Conservation (phyloP, 2,797 vertebrate species). For the Sebastiscus tertius region DNA sequence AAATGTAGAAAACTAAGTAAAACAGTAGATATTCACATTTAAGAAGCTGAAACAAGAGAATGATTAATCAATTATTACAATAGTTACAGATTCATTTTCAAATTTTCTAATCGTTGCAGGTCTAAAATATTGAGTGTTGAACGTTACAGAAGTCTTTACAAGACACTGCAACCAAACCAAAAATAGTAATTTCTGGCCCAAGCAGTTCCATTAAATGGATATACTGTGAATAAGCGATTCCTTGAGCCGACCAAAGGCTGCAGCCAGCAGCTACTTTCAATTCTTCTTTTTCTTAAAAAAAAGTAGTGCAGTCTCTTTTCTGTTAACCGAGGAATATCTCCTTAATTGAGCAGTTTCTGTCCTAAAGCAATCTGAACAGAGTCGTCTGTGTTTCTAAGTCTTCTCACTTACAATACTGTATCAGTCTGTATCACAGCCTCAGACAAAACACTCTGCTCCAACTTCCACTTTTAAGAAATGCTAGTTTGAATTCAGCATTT, state of each 20-base stretch:
- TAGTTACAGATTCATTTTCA: background rate
- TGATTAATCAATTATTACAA: background rate
- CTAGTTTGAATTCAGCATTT: background rate
- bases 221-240: constrained; percentile 6
- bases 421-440: background rate
- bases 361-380: background rate
- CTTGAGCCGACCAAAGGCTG: background rate
- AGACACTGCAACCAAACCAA: background rate
- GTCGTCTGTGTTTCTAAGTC: background rate
- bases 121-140: background rate
- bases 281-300: background rate
- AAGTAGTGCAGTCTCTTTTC: background rate
- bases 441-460: background rate
- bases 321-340: constrained; percentile 4
- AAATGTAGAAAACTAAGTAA: background rate
- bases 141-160: background rate
- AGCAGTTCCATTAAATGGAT: constrained; percentile 12
- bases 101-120: background rate
- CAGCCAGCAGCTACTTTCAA: constrained; percentile 1
- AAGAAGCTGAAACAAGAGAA: background rate
- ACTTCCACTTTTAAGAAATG: background rate
- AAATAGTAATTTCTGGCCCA: background rate
- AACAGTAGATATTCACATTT: background rate
- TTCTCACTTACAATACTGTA: background rate
- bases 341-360: constrained; percentile 6